A percentile compares a stretch with the other conserved stretches of the same genome.
These are phyloP conservation scores for Malthinus seriepunctatus DNA, from an alignment of 2,888 invertebrate genomes.

Conservation along the genomic window DNA sequence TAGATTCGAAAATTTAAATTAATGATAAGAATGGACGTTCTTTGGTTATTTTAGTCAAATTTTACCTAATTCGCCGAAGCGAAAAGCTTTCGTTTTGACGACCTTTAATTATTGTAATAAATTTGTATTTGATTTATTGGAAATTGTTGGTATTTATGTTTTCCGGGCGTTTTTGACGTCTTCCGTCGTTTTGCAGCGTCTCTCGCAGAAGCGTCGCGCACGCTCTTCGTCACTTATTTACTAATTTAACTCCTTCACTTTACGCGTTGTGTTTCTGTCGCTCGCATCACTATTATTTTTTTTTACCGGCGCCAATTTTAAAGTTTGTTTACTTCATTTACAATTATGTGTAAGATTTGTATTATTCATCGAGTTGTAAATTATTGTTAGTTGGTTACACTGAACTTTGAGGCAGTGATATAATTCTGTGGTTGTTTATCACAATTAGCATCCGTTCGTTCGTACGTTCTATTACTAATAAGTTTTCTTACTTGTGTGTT, in stretches of 20 bases:
- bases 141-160: slow-evolving; percentile 3
- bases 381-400: neutral
- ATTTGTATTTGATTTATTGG: slow-evolving; percentile 12
- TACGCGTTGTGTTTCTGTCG: slow-evolving; percentile 38
- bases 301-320: slow-evolving; percentile 42
- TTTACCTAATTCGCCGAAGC: too few species aligned
- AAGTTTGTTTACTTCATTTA: slow-evolving; percentile 29
- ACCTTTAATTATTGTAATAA: slow-evolving; percentile 2
- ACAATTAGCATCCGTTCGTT: slow-evolving; percentile 25
- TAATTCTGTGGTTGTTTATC: slow-evolving; percentile 19
- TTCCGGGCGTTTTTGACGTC: slow-evolving; percentile 24
- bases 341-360: neutral
- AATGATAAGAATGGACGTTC: too few species aligned
- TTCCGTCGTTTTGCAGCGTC: slow-evolving; percentile 23
- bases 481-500: neutral
- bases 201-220: slow-evolving; percentile 26
- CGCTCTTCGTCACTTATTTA: slow-evolving; percentile 26
- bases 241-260: slow-evolving; percentile 35
- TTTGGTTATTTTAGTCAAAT: too few species aligned
- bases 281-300: slow-evolving; percentile 35
- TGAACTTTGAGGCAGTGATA: neutral
- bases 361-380: neutral
- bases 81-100: neutral
- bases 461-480: slow-evolving; percentile 12
- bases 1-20: neutral